Evolutionary conservation across 1,140 invertebrate species (phyloP).

Genomic region (Globodera ellingtonae): DNA sequence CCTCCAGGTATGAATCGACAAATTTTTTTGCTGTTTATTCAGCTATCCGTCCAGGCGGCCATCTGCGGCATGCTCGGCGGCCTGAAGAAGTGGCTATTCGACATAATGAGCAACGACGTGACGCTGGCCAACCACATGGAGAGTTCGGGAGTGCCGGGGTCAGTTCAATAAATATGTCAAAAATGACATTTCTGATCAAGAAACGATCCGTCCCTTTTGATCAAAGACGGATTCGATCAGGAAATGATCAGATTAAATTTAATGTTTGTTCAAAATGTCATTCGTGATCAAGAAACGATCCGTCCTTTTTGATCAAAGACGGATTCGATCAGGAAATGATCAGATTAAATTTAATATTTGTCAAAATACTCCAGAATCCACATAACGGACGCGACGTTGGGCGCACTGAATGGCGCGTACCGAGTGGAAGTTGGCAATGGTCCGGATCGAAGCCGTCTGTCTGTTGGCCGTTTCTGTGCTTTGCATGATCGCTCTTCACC

Average conservation of each 20-base stretch:
- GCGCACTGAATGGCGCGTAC: constrained; percentile 68
- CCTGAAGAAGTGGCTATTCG: constrained; percentile 69
- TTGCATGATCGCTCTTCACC: constrained; percentile 37
- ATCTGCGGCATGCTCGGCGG: constrained; percentile 66
- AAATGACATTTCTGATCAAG: no score
- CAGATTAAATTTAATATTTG: neutral
- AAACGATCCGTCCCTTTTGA: no score
- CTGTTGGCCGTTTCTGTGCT: constrained; percentile 45
- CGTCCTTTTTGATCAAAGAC: no score
- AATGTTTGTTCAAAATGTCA: no score
- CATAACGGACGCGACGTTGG: constrained; percentile 81
- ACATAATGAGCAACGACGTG: constrained; percentile 66
- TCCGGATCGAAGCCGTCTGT: constrained; percentile 67
- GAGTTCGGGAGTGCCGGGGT: constrained; percentile 39
- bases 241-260: no score
- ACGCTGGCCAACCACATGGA: constrained; percentile 76
- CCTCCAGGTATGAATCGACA: no score
- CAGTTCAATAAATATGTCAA: no score
- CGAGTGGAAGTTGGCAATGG: constrained; percentile 80
- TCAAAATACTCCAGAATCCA: constrained; percentile 73
- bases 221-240: no score
- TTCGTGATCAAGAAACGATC: no score
- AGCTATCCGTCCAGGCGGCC: no score
- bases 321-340: no score
- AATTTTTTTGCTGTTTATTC: no score